A percentile compares a stretch with the other conserved stretches of the same genome.
These are phyloP conservation scores for Acanthosepion lycidas DNA, from an alignment of 2,888 invertebrate species.

Conservation along the genomic window DNA sequence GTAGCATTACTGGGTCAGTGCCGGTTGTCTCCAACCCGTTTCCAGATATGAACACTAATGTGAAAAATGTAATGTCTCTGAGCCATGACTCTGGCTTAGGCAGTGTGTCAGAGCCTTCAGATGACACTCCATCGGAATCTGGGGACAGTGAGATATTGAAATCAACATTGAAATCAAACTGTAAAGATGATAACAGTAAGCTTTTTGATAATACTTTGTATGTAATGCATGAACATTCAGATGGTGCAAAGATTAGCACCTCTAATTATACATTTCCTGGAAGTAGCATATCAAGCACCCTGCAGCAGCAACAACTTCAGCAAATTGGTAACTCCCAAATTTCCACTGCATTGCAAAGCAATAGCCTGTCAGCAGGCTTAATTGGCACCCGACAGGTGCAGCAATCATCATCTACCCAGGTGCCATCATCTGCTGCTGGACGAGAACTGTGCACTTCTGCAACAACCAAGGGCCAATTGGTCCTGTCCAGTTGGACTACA, in stretches of 20 bases:
- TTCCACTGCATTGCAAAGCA: conserved; percentile 34
- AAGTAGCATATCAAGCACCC: conserved; percentile 15
- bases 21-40: conserved; percentile 57
- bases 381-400: background rate
- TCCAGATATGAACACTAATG: conserved; percentile 59
- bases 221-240: conserved; percentile 23
- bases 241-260: background rate
- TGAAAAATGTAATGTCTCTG: conserved; percentile 56
- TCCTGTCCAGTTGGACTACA: conserved; percentile 36
- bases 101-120: conserved; percentile 68
- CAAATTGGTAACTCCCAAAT: conserved; percentile 25
- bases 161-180: conserved; percentile 43
- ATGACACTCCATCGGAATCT: conserved; percentile 68
- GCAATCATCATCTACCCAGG: background rate
- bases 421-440: background rate
- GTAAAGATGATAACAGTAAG: conserved; percentile 41
- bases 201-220: conserved; percentile 40
- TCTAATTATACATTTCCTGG: conserved; percentile 41
- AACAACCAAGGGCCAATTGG: background rate
- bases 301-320: background rate
- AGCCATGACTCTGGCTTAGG: conserved; percentile 69
- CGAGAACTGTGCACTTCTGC: conserved; percentile 38
- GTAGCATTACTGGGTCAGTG: conserved; percentile 59
- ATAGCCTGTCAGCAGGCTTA: conserved; percentile 37
- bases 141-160: conserved; percentile 61